Conservation (phyloP, 1,140 invertebrate genomes). For the Arion vulgaris region DNA sequence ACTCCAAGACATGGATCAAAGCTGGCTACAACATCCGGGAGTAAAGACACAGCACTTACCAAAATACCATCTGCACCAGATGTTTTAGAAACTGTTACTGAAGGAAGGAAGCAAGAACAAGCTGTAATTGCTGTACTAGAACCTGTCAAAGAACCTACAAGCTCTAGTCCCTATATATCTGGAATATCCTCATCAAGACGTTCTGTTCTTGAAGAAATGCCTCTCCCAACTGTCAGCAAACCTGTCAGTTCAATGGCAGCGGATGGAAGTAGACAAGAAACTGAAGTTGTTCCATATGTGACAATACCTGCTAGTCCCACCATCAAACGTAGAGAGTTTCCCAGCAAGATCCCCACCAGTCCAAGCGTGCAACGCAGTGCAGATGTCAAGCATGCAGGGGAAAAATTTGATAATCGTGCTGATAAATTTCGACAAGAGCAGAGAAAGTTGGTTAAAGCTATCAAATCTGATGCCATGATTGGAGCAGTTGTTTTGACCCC, state of each 20-base stretch:
- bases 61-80: not conserved
- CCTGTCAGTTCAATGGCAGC: not conserved
- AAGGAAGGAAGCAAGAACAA: not conserved
- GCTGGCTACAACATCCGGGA: not conserved
- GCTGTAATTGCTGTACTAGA: not conserved
- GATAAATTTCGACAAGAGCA: constrained; percentile 42
- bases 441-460: constrained; percentile 46
- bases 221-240: constrained; percentile 31
- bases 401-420: constrained; percentile 34
- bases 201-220: constrained; percentile 33
- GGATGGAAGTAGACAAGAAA: not conserved
- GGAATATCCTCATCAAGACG: constrained; percentile 4
- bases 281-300: constrained; percentile 22
- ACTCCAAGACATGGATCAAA: not conserved
- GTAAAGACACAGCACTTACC: not conserved
- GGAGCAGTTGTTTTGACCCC: not conserved
- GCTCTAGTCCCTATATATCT: not conserved
- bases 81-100: not conserved
- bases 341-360: constrained; percentile 25
- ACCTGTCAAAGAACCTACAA: not conserved
- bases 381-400: not conserved
- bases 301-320: constrained; percentile 39
- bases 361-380: constrained; percentile 20
- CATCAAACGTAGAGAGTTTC: constrained; percentile 34
- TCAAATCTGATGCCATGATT: constrained; percentile 41